Evolutionary conservation across 1,140 invertebrate genomes (phyloP).

Genomic region (Patella vulgata): DNA sequence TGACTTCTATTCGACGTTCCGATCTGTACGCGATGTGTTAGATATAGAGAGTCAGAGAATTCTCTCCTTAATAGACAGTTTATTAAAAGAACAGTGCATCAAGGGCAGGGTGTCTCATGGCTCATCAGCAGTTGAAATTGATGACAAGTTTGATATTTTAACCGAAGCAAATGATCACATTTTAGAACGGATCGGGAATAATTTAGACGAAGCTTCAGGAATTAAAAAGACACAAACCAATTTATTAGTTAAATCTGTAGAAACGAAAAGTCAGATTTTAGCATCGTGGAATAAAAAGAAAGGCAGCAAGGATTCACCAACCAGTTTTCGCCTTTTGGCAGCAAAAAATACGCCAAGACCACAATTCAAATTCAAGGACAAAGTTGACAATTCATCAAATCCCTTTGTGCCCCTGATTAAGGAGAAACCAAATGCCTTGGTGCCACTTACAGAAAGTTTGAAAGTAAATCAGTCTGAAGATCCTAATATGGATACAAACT

Average conservation of each 20-base stretch:
- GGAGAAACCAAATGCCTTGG: conserved; percentile 88
- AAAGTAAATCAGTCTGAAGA: conserved; percentile 41
- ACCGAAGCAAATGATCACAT: conserved; percentile 82
- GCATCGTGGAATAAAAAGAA: conserved; percentile 72
- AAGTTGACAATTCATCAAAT: conserved; percentile 82
- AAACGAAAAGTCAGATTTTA: conserved; percentile 64
- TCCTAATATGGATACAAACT: conserved; percentile 47
- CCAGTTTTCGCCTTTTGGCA: conserved; percentile 74
- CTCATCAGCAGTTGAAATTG: conserved; percentile 67
- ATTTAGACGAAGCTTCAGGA: conserved; percentile 79
- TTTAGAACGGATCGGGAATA: conserved; percentile 77
- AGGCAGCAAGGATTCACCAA: conserved; percentile 17
- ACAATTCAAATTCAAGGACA: conserved; percentile 85
- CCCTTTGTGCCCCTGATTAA: conserved; percentile 85
- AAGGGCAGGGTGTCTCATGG: conserved; percentile 70
- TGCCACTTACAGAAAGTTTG: conserved; percentile 72
- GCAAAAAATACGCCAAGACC: conserved; percentile 83
- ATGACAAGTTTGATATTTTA: conserved; percentile 80
- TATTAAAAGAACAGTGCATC: conserved; percentile 73
- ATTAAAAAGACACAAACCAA: conserved; percentile 71
- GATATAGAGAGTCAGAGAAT: conserved; percentile 72
- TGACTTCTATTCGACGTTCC: conserved; percentile 77
- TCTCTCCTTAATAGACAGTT: conserved; percentile 66
- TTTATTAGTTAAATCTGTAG: conserved; percentile 66
- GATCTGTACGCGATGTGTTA: conserved; percentile 75